Base-by-base conservation (phyloP, 2,797 vertebrate species). In the Tangara arthus region DNA sequence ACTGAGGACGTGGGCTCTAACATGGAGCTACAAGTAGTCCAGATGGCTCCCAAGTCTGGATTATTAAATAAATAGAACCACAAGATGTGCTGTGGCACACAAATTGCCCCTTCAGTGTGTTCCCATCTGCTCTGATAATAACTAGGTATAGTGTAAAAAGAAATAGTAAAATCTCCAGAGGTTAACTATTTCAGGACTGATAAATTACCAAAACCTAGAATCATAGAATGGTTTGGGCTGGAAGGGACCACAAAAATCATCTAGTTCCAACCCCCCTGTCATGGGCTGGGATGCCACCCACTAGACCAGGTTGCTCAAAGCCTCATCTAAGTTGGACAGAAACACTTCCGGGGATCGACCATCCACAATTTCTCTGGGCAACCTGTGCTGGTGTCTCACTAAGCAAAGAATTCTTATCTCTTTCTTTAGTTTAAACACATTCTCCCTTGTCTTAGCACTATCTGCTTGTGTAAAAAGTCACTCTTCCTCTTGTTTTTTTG, bases 91-190 rank as follows among this genome's bases (percentile, higher is more conserved):
- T 72, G 55, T 72, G 55, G 63, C 55, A 82, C 2, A 7, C 55
- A 84, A 65, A 57, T 41, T 87, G 12, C 27, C 52, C 42, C 55
- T 42, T 93, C 46, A n/a, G 44, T 57, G 60, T 78, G n/a, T 82
- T 90, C 17, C 81, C 60, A 70, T 91, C 78, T 94, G 89, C 52
- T 93, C 49, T 73, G 30, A 24, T 76, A 86, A n/a, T 71, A 72
- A 20, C 15, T 87, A 72, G 63, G 11, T 21, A 8, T 34, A 61
- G n/a, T 34, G 7, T 61, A 39, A 70, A 82, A 89, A 61, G 15
- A 61, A 85, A 66, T 42, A 18, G 10, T 35, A 10, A 83, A 75
- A 50, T 84, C 18, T 11, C 17, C 16, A 24, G 47, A 49, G 16
- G 18, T 50, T 69, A 72, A 47, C 26, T 72, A 15, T 69, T 90